These are phyloP conservation scores for Brachyrhaphis roseni DNA, from an alignment of 2,797 vertebrate species.

Conservation along the genomic window DNA sequence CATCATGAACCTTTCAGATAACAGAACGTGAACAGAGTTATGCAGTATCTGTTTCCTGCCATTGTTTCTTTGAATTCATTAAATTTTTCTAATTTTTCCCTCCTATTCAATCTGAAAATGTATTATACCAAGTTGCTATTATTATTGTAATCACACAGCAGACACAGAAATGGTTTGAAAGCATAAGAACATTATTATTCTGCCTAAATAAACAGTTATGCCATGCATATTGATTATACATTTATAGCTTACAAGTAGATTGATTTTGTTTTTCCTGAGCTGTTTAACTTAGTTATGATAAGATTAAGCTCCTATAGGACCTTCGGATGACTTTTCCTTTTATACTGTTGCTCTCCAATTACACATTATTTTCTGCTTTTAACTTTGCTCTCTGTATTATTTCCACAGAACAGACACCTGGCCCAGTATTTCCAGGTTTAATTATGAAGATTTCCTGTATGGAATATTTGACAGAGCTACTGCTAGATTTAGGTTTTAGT, in stretches of 20 bases:
- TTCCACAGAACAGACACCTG: background rate
- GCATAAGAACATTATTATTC: background rate
- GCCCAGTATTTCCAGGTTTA: background rate
- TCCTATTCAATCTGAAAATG: background rate
- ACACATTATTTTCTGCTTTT: background rate
- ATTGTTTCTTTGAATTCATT: background rate
- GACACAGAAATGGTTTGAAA: background rate
- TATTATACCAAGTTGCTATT: background rate
- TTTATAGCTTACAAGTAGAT: background rate
- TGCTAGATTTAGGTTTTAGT: background rate
- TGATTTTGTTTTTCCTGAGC: background rate
- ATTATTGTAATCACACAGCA: background rate
- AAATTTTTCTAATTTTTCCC: background rate
- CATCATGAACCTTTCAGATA: constrained; percentile 87
- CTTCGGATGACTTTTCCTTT: background rate
- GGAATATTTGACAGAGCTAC: background rate
- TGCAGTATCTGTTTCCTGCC: background rate
- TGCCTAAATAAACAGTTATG: background rate
- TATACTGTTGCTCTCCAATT: background rate
- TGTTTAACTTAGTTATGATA: background rate
- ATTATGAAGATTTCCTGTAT: background rate
- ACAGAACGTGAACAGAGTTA: background rate
- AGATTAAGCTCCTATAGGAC: background rate
- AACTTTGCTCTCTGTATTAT: background rate
- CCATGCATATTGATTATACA: background rate